Conservation (phyloP, 2,797 vertebrate genomes). For the Erpetoichthys calabaricus region DNA sequence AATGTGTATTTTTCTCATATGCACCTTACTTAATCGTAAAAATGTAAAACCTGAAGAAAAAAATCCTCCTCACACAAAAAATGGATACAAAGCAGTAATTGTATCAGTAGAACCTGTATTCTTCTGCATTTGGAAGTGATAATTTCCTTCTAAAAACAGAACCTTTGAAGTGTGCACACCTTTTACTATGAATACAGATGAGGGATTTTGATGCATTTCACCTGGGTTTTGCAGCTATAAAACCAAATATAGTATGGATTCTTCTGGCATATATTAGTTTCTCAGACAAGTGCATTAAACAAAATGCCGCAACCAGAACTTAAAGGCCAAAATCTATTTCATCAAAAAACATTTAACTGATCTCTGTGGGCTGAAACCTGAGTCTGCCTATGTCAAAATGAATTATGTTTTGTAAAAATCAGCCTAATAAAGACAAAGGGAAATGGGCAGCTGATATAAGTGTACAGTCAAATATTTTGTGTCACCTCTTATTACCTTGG, state of each 20-base stretch:
- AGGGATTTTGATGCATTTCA: not conserved
- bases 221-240: constrained; percentile 1
- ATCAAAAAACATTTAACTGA: not conserved
- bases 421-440: not conserved
- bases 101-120: not conserved
- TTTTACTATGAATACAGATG: not conserved
- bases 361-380: not conserved
- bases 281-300: constrained; percentile 4
- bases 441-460: not conserved
- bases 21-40: no score
- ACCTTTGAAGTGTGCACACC: not conserved
- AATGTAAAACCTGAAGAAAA: no score
- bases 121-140: not conserved
- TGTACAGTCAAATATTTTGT: constrained; percentile 1
- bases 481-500: not conserved
- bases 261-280: not conserved
- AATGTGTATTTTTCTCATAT: no score
- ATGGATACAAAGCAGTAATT: no score
- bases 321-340: not conserved
- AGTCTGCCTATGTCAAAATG: not conserved
- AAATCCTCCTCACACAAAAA: no score
- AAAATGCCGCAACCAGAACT: not conserved
- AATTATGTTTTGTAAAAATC: not conserved
- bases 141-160: constrained; percentile 1
- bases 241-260: not conserved